A percentile compares a stretch with the other conserved stretches of the same genome.
Evolutionary conservation across 1,140 invertebrate species (phyloP).

Genomic region (Polypedilum vanderplanki): DNA sequence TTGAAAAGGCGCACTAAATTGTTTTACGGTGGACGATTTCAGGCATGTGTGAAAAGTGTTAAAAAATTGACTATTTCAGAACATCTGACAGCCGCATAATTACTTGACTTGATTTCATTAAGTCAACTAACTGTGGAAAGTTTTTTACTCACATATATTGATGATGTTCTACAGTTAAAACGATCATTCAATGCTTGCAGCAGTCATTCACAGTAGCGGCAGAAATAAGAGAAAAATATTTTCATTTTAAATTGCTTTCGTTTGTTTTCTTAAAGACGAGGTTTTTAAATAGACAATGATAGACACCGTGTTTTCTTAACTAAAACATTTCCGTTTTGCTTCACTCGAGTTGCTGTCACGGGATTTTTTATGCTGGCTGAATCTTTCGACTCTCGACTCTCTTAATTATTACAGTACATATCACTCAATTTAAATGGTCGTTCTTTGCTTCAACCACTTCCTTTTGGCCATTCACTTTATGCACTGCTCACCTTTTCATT

Average conservation of each 20-base stretch:
- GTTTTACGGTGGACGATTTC: no score
- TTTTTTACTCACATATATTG: background rate
- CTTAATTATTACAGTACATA: background rate
- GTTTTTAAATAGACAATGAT: constrained; percentile 22
- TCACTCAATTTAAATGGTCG: background rate
- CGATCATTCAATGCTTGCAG: background rate
- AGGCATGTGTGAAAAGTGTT: background rate
- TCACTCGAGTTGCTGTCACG: background rate
- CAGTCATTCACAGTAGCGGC: background rate
- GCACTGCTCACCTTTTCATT: no score
- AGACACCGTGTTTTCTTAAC: constrained; percentile 26
- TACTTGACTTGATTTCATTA: no score
- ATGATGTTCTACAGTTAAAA: background rate
- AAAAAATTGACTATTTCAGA: background rate
- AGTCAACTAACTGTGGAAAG: no score
- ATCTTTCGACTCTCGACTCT: constrained; percentile 22
- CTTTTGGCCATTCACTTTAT: background rate
- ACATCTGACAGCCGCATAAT: no score
- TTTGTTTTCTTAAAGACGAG: constrained; percentile 27
- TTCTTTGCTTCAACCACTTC: constrained; percentile 5
- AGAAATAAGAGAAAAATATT: background rate
- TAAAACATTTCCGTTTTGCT: constrained; percentile 28
- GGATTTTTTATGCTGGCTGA: constrained; percentile 26
- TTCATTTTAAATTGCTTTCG: constrained; percentile 22
- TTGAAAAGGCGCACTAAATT: no score